Conservation (phyloP, 2,113 vertebrate genomes). For the Oncorhynchus nerka region DNA sequence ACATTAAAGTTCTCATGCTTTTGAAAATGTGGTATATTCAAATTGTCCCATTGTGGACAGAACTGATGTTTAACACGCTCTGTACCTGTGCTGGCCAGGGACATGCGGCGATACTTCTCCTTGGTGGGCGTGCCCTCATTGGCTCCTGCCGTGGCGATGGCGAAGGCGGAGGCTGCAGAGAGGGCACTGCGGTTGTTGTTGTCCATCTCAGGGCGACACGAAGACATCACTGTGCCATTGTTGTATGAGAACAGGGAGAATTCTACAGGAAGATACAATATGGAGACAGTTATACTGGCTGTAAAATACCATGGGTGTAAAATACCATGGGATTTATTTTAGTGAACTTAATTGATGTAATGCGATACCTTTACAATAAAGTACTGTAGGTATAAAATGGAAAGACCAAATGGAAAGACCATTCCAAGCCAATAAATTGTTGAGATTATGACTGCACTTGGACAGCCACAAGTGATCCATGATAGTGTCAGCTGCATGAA, state of each 20-base stretch:
- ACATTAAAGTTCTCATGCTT: neutral
- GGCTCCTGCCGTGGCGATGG: conserved; percentile 93
- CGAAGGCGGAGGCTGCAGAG: conserved; percentile 91
- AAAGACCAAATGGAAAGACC: neutral
- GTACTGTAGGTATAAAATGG: neutral
- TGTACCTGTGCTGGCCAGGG: conserved; percentile 87
- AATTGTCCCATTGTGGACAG: neutral
- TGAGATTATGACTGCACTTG: no score
- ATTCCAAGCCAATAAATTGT: neutral
- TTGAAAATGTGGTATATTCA: neutral
- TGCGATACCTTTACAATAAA: neutral
- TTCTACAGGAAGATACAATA: conserved; percentile 66
- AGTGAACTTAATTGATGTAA: neutral
- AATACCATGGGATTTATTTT: neutral
- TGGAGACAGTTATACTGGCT: conserved; percentile 2
- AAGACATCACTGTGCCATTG: conserved; percentile 88
- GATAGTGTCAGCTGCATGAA: neutral
- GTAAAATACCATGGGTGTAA: neutral
- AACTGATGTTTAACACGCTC: no score
- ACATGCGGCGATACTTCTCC: conserved; percentile 95
- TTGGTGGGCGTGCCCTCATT: conserved; percentile 94
- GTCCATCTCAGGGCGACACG: conserved; percentile 89
- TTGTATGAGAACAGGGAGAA: conserved; percentile 94
- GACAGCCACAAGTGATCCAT: neutral
- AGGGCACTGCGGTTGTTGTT: conserved; percentile 85